Conservation (phyloP, 2,797 vertebrate genomes). For the Gadopsis marmoratus region DNA sequence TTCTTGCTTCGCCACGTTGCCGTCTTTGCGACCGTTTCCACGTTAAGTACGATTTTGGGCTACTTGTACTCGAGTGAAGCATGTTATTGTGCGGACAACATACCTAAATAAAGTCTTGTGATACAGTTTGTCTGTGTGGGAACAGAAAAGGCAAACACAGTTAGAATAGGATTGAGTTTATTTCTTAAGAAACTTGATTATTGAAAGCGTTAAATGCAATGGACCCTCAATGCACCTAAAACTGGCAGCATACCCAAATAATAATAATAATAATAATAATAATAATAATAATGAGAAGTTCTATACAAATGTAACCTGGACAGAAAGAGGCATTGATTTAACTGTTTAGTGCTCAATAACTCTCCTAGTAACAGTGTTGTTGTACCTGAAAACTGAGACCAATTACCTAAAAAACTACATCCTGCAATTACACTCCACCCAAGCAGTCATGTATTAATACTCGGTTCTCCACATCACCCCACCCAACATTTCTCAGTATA, state of each 20-base stretch:
- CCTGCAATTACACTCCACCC: slow-evolving; percentile 53
- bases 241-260: slow-evolving; percentile 50
- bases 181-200: slow-evolving; percentile 81
- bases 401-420: slow-evolving; percentile 54
- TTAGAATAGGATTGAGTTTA: slow-evolving; percentile 76
- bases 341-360: slow-evolving; percentile 37
- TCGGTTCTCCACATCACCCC: slow-evolving; percentile 30
- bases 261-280: background rate
- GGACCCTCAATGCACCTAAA: slow-evolving; percentile 61
- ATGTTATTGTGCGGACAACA: too few species aligned
- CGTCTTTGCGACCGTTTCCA: too few species aligned
- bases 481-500: slow-evolving; percentile 39
- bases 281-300: slow-evolving; percentile 30
- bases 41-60: too few species aligned
- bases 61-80: too few species aligned
- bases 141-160: slow-evolving; percentile 14
- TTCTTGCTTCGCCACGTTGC: too few species aligned
- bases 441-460: slow-evolving; percentile 68
- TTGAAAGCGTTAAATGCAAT: slow-evolving; percentile 70
- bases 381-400: slow-evolving; percentile 69
- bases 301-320: slow-evolving; percentile 63
- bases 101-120: background rate
- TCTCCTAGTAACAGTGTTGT: slow-evolving; percentile 60
- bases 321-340: slow-evolving; percentile 41
- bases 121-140: background rate